Conservation (phyloP, 2,888 invertebrate genomes). For the Amblyjoppa proteus region DNA sequence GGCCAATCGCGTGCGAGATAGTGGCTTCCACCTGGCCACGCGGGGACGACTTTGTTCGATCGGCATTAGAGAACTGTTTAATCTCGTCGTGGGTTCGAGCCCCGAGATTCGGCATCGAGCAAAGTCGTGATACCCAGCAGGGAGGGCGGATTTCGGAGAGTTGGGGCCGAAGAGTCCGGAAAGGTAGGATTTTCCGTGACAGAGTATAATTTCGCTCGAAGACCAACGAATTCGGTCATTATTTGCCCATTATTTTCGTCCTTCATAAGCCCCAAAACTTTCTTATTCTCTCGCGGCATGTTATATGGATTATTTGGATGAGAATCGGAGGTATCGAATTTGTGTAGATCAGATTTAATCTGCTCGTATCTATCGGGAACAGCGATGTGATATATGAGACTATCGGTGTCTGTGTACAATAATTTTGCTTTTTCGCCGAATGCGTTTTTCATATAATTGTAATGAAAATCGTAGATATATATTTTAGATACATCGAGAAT, state of each 20-base stretch:
- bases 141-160: too few species aligned
- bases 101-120: too few species aligned
- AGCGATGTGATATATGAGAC: constrained; percentile 43
- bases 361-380: constrained; percentile 58
- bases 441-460: constrained; percentile 3
- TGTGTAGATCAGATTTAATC: constrained; percentile 59
- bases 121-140: too few species aligned
- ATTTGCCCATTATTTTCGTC: constrained; percentile 48
- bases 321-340: constrained; percentile 69
- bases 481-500: neutral
- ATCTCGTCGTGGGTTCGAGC: too few species aligned
- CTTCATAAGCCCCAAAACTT: constrained; percentile 41
- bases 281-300: constrained; percentile 61
- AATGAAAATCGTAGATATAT: neutral
- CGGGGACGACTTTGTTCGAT: too few species aligned
- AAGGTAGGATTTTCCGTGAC: too few species aligned
- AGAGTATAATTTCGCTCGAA: too few species aligned
- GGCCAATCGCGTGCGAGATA: too few species aligned
- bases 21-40: too few species aligned
- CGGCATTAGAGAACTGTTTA: too few species aligned
- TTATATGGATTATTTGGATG: constrained; percentile 52
- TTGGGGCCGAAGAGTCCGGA: too few species aligned
- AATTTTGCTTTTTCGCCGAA: constrained; percentile 12
- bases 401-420: constrained; percentile 40
- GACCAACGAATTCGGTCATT: constrained; percentile 43